phyloP scores from a whole-genome alignment of 2,113 vertebrate species.

The Pachypanchax playfairii region DNA sequence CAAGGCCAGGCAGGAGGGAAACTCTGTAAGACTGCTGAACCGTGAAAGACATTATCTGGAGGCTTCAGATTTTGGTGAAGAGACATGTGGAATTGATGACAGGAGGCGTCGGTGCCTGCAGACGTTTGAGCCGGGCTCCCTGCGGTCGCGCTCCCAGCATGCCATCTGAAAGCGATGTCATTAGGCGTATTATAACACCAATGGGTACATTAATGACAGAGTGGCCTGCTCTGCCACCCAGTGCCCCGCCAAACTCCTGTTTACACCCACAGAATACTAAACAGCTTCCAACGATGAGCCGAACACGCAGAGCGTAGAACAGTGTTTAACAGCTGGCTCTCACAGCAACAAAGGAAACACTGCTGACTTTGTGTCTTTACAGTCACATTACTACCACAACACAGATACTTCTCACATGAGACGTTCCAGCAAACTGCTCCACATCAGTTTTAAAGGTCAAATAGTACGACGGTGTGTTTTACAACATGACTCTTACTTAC shows the following conservation, averaged over 20 bases:
- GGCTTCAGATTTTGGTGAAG: slow-evolving; percentile 84
- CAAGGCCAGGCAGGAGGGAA: slow-evolving; percentile 87
- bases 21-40: slow-evolving; percentile 88
- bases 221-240: slow-evolving; percentile 81
- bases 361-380: slow-evolving; percentile 10
- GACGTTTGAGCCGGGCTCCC: slow-evolving; percentile 85
- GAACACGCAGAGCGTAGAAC: slow-evolving; percentile 22
- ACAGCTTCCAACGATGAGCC: slow-evolving; percentile 66
- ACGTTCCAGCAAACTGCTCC: not conserved
- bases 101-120: slow-evolving; percentile 85
- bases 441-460: too few species aligned
- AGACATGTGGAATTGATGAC: slow-evolving; percentile 90
- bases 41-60: slow-evolving; percentile 91
- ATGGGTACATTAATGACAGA: slow-evolving; percentile 83
- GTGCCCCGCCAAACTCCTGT: slow-evolving; percentile 80
- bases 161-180: slow-evolving; percentile 86
- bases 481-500: too few species aligned
- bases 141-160: slow-evolving; percentile 89
- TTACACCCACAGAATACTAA: slow-evolving; percentile 86
- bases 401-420: not conserved
- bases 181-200: slow-evolving; percentile 88
- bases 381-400: not conserved
- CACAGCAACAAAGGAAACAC: slow-evolving; percentile 28
- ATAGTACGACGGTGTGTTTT: too few species aligned
- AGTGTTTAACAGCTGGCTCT: slow-evolving; percentile 56